phyloP scores from a whole-genome alignment of 2,113 vertebrate species.

The Turdus rufiventris region DNA sequence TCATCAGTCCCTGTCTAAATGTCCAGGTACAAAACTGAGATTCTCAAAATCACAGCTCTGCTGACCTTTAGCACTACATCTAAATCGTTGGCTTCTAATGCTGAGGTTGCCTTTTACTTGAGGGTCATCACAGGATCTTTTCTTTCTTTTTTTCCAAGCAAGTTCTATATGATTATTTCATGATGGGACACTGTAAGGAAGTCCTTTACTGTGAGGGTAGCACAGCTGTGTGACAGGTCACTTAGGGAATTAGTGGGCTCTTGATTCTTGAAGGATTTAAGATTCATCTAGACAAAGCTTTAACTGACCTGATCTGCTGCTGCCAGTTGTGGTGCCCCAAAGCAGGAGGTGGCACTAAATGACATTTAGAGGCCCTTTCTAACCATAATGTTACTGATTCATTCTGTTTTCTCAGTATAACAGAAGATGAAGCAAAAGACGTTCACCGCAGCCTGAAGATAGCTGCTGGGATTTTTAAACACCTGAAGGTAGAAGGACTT shows the following conservation, averaged over 20 bases:
- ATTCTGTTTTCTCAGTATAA: slow-evolving; percentile 74
- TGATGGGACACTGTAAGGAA: background rate
- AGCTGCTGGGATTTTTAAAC: slow-evolving; percentile 94
- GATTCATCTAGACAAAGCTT: background rate
- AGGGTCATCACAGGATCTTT: background rate
- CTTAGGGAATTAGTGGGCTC: background rate
- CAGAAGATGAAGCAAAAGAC: slow-evolving; percentile 94
- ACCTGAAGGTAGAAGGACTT: slow-evolving; percentile 83
- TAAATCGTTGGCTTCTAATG: background rate
- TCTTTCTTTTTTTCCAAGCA: fast-evolving
- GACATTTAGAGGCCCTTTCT: background rate
- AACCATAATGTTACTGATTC: background rate
- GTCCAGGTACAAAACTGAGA: background rate
- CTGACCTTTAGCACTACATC: background rate
- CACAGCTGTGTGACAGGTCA: background rate
- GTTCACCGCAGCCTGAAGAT: slow-evolving; percentile 93
- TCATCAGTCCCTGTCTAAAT: background rate
- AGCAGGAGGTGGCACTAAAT: background rate
- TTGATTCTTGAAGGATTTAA: background rate
- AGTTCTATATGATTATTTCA: background rate
- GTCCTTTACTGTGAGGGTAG: background rate
- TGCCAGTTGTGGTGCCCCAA: background rate
- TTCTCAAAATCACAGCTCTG: background rate
- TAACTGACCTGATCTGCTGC: background rate
- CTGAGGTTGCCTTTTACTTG: background rate